Base-by-base conservation (phyloP, 1,140 invertebrate species). In the Drosophila ficusphila region DNA sequence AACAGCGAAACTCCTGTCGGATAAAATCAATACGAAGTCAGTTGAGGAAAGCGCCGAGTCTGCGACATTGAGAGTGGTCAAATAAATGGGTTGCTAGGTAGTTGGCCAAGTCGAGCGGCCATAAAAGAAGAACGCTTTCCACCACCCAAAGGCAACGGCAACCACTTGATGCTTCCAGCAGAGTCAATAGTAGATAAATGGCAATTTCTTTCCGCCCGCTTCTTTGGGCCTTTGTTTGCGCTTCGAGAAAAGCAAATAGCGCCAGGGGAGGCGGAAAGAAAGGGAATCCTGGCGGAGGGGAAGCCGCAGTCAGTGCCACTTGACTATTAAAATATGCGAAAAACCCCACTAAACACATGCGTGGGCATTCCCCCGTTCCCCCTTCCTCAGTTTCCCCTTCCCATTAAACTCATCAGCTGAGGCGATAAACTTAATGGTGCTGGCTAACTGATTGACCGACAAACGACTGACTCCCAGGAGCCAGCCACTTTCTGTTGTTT, bases 101-200 rank as follows among this genome's bases (percentile, higher is more conserved):
- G 62, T 19, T 39, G 56, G 33, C 4, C 8, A 29, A 9, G 14
- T 11, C 6, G 4, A 47, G 16, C 27, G 12, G 44, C 60, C 54
- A 47, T 64, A 27, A 64, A 64, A 14, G 56, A 34, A 16, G 6
- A 36, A 29, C 58, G n/a, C 38, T 36, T 39, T 19, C 58, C 61
- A 31, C 52, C 14, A n/a, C n/a, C 29, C 12, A 18, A 23, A 33
- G 11, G 18, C 18, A n/a, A n/a, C 49, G 16, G 52, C 39, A 65
- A 65, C 64, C 64, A 68, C 64, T 68, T 68, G 64, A 69, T 69
- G 65, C 65, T 54, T 27, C 29, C 61, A 41, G 38, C 60, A 72
- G 74, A 82, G 83, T 88, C 82, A 88, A 88, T 88, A 88, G 70
- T 69, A 89, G 83, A 82, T 82, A 86, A 86, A 86, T 86, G 83